Conservation (phyloP, 2,888 invertebrate species). For the Tetropium fuscum region DNA sequence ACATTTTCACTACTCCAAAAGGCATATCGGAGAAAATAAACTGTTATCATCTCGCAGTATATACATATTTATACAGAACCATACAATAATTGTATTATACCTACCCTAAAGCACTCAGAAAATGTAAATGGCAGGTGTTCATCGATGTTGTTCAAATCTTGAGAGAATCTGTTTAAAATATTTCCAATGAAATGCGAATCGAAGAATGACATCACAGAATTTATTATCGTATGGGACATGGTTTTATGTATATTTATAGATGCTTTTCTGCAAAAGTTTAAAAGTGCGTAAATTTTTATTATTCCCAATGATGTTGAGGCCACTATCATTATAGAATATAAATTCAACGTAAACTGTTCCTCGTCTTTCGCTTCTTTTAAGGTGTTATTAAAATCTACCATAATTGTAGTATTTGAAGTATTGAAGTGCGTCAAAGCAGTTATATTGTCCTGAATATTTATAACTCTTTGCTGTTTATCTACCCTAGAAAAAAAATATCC, state of each 20-base stretch:
- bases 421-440: too few relatives aligned
- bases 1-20: too few relatives aligned
- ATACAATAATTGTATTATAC: too few relatives aligned
- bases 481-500: slow-evolving; percentile 41
- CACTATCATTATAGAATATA: slow-evolving; percentile 43
- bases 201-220: slow-evolving; percentile 54
- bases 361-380: slow-evolving; percentile 29
- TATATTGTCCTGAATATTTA: slow-evolving; percentile 31
- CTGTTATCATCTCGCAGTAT: too few relatives aligned
- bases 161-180: slow-evolving; percentile 56
- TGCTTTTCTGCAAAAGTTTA: slow-evolving; percentile 85
- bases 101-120: slow-evolving; percentile 46
- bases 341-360: slow-evolving; percentile 35
- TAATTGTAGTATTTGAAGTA: neutral
- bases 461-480: slow-evolving; percentile 43
- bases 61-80: too few relatives aligned
- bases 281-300: slow-evolving; percentile 67
- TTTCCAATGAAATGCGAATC: slow-evolving; percentile 57
- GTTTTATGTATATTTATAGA: slow-evolving; percentile 54
- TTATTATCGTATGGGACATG: slow-evolving; percentile 49
- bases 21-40: too few relatives aligned
- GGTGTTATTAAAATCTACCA: slow-evolving; percentile 11
- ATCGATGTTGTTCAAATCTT: slow-evolving; percentile 54
- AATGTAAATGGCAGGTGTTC: slow-evolving; percentile 51
- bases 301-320: slow-evolving; percentile 34